Evolutionary conservation across 2,797 vertebrate genomes (phyloP).

Genomic region (Lates japonicus): DNA sequence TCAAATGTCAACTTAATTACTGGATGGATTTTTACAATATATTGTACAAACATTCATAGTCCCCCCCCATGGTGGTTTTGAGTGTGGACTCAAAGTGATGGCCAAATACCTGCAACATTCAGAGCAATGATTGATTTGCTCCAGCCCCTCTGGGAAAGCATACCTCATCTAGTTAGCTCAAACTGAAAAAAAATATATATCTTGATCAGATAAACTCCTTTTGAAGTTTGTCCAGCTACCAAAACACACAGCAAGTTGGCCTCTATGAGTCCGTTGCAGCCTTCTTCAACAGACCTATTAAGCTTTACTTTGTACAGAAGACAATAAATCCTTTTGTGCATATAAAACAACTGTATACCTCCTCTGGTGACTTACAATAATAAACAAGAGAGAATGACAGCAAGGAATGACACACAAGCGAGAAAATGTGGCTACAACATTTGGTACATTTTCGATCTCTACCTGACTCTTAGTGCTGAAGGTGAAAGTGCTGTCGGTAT

Average conservation of each 20-base stretch:
- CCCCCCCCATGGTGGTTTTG: no score
- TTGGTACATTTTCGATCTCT: background rate
- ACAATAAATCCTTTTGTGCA: background rate
- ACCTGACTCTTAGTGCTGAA: constrained; percentile 88
- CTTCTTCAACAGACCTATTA: background rate
- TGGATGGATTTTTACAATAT: no score
- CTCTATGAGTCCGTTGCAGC: background rate
- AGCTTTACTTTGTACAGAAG: background rate
- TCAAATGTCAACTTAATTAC: background rate
- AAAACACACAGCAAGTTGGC: constrained; percentile 1
- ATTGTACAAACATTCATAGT: no score
- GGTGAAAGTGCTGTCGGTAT: constrained; percentile 95
- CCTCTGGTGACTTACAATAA: no score
- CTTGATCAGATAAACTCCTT: constrained; percentile 20
- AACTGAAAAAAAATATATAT: background rate
- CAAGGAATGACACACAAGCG: no score
- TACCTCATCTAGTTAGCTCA: constrained; percentile 22
- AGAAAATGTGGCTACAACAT: background rate
- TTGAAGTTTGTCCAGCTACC: constrained; percentile 24
- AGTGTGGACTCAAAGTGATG: no score
- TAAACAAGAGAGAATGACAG: no score
- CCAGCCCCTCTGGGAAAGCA: background rate
- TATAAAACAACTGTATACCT: background rate
- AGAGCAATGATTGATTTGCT: constrained; percentile 20
- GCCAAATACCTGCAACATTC: background rate